A percentile compares a stretch with the other conserved stretches of the same genome.
These are phyloP conservation scores for Eclectus roratus DNA, from an alignment of 2,113 vertebrate species.

Conservation along the genomic window DNA sequence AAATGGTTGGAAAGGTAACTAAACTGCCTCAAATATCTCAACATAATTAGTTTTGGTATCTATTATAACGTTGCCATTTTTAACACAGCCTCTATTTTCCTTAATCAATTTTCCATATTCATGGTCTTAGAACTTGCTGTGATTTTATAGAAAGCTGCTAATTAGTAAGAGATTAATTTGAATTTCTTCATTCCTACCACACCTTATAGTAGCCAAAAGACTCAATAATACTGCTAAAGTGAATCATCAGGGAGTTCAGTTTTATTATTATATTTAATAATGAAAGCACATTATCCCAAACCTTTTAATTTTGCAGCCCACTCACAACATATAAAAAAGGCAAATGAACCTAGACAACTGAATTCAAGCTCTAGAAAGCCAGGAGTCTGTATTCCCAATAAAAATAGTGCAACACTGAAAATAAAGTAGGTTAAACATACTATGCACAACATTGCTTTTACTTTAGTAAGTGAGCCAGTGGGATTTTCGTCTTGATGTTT, in stretches of 20 bases:
- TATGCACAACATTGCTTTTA: accelerated
- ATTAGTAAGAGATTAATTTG: constrained; percentile 14
- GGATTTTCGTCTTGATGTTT: not conserved
- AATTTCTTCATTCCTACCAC: constrained; percentile 5
- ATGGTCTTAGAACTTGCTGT: not conserved
- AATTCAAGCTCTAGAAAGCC: not conserved
- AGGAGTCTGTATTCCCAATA: not conserved
- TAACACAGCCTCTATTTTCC: not conserved
- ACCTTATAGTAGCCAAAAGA: not conserved
- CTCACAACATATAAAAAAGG: not conserved
- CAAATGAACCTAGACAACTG: not conserved
- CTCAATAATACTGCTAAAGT: not conserved
- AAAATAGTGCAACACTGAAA: not conserved
- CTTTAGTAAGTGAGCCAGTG: not conserved
- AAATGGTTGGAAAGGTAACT: constrained; percentile 4
- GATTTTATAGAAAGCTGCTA: constrained; percentile 17
- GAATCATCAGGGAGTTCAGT: not conserved
- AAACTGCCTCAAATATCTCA: not conserved
- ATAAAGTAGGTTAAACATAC: not conserved
- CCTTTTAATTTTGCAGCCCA: not conserved
- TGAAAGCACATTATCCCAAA: not conserved
- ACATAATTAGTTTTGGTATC: constrained; percentile 9
- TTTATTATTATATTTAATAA: not conserved
- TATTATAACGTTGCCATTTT: not conserved
- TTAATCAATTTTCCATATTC: not conserved